phyloP scores from a whole-genome alignment of 2,797 vertebrate genomes.

The Muscicapa striata region DNA sequence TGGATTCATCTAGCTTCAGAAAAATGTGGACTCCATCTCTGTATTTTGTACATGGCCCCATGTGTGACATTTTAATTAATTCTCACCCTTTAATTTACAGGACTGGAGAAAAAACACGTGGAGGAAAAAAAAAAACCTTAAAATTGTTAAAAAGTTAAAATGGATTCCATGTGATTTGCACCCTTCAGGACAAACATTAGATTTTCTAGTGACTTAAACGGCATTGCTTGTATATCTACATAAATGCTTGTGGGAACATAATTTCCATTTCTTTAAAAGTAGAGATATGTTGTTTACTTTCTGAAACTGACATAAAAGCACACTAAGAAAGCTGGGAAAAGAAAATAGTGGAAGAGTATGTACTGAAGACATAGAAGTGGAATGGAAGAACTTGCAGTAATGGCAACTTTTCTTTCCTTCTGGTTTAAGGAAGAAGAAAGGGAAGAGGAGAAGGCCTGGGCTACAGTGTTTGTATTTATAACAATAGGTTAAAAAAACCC shows the following conservation, averaged over 20 bases:
- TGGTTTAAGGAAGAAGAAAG: not conserved
- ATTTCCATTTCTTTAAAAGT: not conserved
- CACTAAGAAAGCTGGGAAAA: not conserved
- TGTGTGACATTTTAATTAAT: not conserved
- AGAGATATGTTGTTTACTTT: not conserved
- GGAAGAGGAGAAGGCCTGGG: not conserved
- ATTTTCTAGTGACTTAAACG: not conserved
- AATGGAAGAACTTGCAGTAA: not conserved
- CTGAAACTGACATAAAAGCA: not conserved
- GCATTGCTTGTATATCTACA: not conserved
- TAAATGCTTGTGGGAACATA: not conserved
- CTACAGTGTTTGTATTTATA: not conserved
- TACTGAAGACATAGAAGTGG: not conserved
- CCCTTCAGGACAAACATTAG: not conserved
- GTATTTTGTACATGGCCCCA: not conserved
- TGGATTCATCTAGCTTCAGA: not conserved
- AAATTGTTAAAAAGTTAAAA: not conserved
- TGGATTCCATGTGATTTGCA: not conserved
- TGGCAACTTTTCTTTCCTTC: not conserved
- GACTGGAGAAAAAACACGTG: not conserved
- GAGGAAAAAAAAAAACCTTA: rapidly evolving
- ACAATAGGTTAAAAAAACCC: not conserved
- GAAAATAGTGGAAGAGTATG: rapidly evolving
- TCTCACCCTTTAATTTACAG: not conserved
- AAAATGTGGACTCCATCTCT: not conserved